Evolutionary conservation across 1,140 invertebrate species (phyloP).

Genomic region (Drosophila insularis): DNA sequence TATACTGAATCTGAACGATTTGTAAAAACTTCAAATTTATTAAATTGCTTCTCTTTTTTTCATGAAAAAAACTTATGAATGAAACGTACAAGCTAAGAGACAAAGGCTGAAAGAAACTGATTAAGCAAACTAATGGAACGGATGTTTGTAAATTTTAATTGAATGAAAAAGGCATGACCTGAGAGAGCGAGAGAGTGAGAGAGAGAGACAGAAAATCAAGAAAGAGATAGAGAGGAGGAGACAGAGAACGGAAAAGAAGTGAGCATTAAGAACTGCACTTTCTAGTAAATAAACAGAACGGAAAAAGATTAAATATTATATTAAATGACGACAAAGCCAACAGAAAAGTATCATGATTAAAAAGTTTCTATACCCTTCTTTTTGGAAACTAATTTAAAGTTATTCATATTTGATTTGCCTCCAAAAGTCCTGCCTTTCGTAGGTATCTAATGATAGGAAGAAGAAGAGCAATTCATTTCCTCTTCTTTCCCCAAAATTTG

Average conservation of each 20-base stretch:
- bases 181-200: not conserved
- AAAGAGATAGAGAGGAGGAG: not conserved
- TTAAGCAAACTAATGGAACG: slow-evolving; percentile 5
- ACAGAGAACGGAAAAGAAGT: not conserved
- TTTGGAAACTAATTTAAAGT: too few species aligned
- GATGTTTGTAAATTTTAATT: slow-evolving; percentile 12
- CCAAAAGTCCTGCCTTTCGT: too few species aligned
- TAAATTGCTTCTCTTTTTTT: not conserved
- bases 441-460: too few species aligned
- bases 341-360: not conserved
- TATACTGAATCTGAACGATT: not conserved
- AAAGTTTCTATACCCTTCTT: not conserved
- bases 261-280: not conserved
- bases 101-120: slow-evolving; percentile 4
- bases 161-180: slow-evolving; percentile 1
- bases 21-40: not conserved
- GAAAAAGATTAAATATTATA: slow-evolving; percentile 8
- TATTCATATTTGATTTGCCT: too few species aligned
- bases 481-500: too few species aligned
- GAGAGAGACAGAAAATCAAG: not conserved
- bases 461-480: too few species aligned
- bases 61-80: not conserved
- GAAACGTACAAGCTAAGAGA: not conserved
- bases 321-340: not conserved
- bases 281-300: not conserved